A percentile compares a stretch with the other conserved stretches of the same genome.
Evolutionary conservation across 2,113 vertebrate genomes (phyloP).

Genomic region (Crotophaga sulcirostris): DNA sequence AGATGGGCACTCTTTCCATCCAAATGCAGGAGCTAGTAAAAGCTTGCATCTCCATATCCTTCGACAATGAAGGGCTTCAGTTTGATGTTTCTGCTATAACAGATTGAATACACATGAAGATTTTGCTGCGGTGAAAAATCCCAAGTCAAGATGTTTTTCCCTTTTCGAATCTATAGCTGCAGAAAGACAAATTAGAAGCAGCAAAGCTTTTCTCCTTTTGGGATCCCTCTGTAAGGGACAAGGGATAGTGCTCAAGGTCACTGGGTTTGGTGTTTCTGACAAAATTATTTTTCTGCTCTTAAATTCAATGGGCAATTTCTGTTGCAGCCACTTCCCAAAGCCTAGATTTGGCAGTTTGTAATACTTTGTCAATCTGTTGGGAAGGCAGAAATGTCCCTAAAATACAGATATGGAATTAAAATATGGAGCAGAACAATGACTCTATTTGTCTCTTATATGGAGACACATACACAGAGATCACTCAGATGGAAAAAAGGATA

Average conservation of each 20-base stretch:
- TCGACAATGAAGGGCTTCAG: not conserved
- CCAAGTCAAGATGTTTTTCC: not conserved
- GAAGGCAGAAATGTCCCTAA: conserved; percentile 50
- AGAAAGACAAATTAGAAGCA: not conserved
- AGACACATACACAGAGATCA: conserved; percentile 59
- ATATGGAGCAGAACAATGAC: conserved; percentile 50
- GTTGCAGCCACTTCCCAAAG: conserved; percentile 49
- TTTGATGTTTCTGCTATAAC: not conserved
- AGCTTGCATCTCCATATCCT: not conserved
- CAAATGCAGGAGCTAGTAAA: not conserved
- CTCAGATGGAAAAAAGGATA: conserved; percentile 55
- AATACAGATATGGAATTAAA: conserved; percentile 59
- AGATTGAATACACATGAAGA: fast-evolving
- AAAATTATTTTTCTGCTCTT: conserved; percentile 49
- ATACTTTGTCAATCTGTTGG: conserved; percentile 43
- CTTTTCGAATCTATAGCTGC: not conserved
- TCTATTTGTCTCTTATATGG: conserved; percentile 56
- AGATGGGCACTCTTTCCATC: not conserved
- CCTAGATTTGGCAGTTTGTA: conserved; percentile 56
- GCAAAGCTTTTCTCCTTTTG: not conserved
- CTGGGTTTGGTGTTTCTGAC: conserved; percentile 2
- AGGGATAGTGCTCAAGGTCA: conserved; percentile 26
- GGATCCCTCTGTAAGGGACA: not conserved
- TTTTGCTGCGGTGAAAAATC: not conserved
- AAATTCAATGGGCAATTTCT: conserved; percentile 50